Base-by-base conservation (phyloP, 2,888 invertebrate species). In the Andrena bucephala region DNA sequence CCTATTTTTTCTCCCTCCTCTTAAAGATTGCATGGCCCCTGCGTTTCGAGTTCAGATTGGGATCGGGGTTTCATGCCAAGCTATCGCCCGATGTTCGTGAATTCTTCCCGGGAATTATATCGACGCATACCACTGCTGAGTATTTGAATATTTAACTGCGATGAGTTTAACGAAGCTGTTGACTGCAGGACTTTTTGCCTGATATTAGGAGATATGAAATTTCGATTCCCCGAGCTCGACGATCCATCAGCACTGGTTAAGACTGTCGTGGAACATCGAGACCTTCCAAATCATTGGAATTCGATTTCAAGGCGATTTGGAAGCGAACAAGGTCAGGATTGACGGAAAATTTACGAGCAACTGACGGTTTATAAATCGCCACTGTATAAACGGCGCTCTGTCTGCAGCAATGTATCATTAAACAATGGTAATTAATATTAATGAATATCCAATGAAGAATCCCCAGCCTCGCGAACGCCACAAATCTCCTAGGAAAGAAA, bases 361-460 rank as follows among this genome's bases (percentile, higher is more conserved):
- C 4, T 42, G 42, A 16, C 42, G 42, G 13, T 42, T 42, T 42
- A 42, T 42, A 42, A 42, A 42, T 42, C 42, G 7, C 20, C 6
- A 29, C 59, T 4, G 69, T 50, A 24, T 36, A 63, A 76, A 76
- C 42, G 52, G 31, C 67, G 31, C 8, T 2, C 6, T 4, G 13
- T 5, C 13, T 1, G n/a, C 13, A 20, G 27, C 16, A 0, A 10
- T 33, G 36, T 36, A 72, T 66, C 48, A 65, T 65, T 76, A 59
- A 67, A 42, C 63, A 66, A 33, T 60, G 68, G 66, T 65, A 74
- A 76, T 79, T 77, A 83, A 87, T 77, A 81, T 83, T 83, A 87
- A 86, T n/a, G n/a, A n/a, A n/a, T 54, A 62, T 29, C 70, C 73
- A 85, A 86, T 75, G 67, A 80, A 79, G 66, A 71, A 33, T 16